Evolutionary conservation across 2,113 vertebrate genomes (phyloP).

Genomic region (Antechinus flavipes): DNA sequence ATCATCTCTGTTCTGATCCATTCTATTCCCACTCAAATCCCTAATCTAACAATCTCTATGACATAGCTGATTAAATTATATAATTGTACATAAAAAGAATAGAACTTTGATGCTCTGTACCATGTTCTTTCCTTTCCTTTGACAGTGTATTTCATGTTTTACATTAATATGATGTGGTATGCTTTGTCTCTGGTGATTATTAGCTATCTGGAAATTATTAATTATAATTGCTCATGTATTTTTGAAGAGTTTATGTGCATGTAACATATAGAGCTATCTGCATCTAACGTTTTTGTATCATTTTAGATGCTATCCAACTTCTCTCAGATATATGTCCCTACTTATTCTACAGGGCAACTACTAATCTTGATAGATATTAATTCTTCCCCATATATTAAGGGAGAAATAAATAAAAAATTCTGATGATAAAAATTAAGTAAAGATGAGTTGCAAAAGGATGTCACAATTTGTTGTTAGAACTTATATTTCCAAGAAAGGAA

Average conservation of each 20-base stretch:
- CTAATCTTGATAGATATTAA: not conserved
- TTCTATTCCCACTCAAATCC: not conserved
- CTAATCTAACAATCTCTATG: not conserved
- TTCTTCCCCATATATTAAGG: not conserved
- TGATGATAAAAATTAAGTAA: slow-evolving; percentile 40
- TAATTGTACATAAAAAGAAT: not conserved
- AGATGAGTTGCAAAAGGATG: not conserved
- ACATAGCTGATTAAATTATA: not conserved
- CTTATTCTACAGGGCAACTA: not conserved
- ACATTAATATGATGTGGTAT: not conserved
- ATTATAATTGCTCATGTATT: not conserved
- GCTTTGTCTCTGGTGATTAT: not conserved
- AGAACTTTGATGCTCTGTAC: not conserved
- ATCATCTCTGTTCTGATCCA: not conserved
- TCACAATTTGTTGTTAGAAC: slow-evolving; percentile 20
- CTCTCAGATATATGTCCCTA: not conserved
- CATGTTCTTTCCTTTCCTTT: slow-evolving; percentile 23
- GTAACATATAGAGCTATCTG: not conserved
- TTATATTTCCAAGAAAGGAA: slow-evolving; percentile 33
- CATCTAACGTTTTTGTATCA: not conserved
- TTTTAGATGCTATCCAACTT: not conserved
- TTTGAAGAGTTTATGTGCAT: not conserved
- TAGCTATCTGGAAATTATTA: not conserved
- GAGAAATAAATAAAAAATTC: not conserved
- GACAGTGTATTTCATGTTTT: slow-evolving; percentile 46